Base-by-base conservation (phyloP, 2,113 vertebrate genomes). In the Passer montanus region DNA sequence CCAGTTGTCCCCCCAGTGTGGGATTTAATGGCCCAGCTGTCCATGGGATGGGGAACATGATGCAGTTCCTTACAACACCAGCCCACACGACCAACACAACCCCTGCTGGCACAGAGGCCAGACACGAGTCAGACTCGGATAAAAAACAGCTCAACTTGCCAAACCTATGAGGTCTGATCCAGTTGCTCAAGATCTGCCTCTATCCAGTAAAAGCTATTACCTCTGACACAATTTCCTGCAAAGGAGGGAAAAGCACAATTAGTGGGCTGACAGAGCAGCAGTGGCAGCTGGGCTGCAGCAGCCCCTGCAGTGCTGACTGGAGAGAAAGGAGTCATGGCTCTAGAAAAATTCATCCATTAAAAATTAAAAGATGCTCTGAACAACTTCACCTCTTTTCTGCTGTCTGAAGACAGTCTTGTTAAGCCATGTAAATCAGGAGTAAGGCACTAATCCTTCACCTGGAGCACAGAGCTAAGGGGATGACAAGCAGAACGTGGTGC, bases 141-240 rank as follows among this genome's bases (percentile, higher is more conserved):
- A n/a, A 74, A 92, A 90, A 90, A 80, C 83, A 93, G 84, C 85
- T 64, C 85, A 16, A 58, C 84, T 95, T 92, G 93, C 93, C 95
- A 97, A 91, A 89, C 91, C 89, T n/a, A 95, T 52, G 95, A 91
- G 95, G 93, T 92, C 76, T 97, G 91, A 82, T 82, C 56, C 89
- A 81, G 90, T 88, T 94, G 90, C 93, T 96, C 92, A 95, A 93
- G 90, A 93, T 60, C 92, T 93, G 94, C 79, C 68, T 81, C 95
- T 87, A 20, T 87, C 79, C 92, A 94, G 85, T 95, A 93, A 96
- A 92, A 89, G 85, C 80, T 86, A 96, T 95, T 95, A 92, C 92
- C 85, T 75, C 94, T 96, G 93, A 93, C 92, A 96, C 88, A 77
- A 92, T 88, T 95, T 97, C 94, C 95, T 93, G 95, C 83, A 64